phyloP scores from a whole-genome alignment of 2,888 invertebrate species.

The Trissolcus japonicus region DNA sequence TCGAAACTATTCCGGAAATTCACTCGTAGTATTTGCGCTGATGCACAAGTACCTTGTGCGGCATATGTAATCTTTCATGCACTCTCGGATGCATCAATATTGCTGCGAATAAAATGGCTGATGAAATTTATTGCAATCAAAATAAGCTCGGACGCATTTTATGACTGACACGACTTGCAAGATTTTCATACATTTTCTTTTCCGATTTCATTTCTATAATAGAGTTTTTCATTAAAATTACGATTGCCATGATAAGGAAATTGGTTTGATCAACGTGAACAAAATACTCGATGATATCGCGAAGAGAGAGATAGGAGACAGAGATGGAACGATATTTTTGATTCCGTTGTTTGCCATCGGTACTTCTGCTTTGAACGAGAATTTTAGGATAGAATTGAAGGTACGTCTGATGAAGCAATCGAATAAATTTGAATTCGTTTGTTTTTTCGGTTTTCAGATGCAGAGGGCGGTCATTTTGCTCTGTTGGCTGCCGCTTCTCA shows the following conservation, averaged over 20 bases:
- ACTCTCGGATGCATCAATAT: conserved; percentile 45
- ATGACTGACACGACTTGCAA: conserved; percentile 18
- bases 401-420: background rate
- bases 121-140: conserved; percentile 42
- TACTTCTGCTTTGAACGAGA: background rate
- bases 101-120: conserved; percentile 32
- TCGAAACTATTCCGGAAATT: conserved; percentile 37
- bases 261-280: conserved; percentile 13
- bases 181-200: conserved; percentile 9
- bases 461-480: conserved; percentile 75
- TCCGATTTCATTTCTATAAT: conserved; percentile 13
- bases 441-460: conserved; percentile 66
- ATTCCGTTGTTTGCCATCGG: background rate
- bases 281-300: background rate
- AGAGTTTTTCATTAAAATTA: conserved; percentile 3
- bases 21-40: conserved; percentile 42
- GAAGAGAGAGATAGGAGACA: background rate
- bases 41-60: conserved; percentile 10
- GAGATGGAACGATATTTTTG: background rate
- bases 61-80: conserved; percentile 28
- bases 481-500: conserved; percentile 75
- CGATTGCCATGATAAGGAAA: background rate
- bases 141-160: conserved; percentile 27
- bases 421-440: conserved; percentile 9
- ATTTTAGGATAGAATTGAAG: background rate